Evolutionary conservation across 2,888 invertebrate genomes (phyloP).

Genomic region (Amblyjoppa fuscipennis): DNA sequence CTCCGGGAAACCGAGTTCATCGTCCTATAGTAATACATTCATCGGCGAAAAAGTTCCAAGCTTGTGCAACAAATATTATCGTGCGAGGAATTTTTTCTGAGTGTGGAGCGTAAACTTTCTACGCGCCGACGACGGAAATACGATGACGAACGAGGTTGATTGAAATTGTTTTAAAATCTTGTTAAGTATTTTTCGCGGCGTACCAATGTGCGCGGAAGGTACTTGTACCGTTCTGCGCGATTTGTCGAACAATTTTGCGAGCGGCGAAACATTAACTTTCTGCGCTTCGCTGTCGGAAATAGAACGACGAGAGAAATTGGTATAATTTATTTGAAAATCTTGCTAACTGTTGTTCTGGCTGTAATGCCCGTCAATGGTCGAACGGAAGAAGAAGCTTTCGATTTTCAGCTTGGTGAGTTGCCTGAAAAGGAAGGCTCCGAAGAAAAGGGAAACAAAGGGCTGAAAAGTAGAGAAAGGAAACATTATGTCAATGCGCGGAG

Average conservation of each 20-base stretch:
- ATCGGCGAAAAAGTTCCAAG: constrained; percentile 21
- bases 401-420: neutral
- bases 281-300: no score
- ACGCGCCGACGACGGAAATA: neutral
- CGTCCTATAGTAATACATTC: constrained; percentile 44
- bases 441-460: neutral
- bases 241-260: no score
- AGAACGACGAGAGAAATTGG: no score
- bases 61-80: constrained; percentile 40
- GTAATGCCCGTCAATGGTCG: no score
- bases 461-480: neutral
- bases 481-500: neutral
- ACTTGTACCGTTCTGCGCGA: no score
- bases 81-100: neutral
- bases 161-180: neutral
- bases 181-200: neutral
- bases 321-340: no score
- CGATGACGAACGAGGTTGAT: neutral
- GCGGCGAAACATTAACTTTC: no score
- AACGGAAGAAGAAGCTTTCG: neutral
- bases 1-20: constrained; percentile 52
- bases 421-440: neutral
- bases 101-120: neutral
- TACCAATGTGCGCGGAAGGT: no score
- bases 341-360: no score